A percentile compares a stretch with the other conserved stretches of the same genome.
Evolutionary conservation across 2,797 vertebrate species (phyloP).

Genomic region (Acanthurus tractus): DNA sequence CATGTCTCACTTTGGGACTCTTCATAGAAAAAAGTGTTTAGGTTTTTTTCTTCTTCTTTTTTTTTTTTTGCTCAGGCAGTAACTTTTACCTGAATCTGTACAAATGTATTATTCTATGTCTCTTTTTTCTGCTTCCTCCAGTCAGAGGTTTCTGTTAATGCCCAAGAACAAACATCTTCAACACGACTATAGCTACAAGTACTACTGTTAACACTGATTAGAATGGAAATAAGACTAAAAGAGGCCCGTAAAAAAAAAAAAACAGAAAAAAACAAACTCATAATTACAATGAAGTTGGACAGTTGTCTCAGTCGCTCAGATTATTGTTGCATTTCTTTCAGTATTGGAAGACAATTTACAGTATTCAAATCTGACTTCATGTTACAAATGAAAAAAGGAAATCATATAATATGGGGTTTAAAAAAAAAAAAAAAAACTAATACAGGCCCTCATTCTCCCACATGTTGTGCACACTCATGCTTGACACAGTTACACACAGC

Average conservation of each 20-base stretch:
- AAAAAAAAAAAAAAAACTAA: constrained; percentile 76
- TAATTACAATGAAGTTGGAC: constrained; percentile 73
- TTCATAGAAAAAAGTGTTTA: constrained; percentile 71
- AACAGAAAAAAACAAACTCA: constrained; percentile 70
- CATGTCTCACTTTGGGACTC: constrained; percentile 80
- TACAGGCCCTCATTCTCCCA: constrained; percentile 78
- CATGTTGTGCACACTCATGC: constrained; percentile 82
- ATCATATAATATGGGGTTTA: constrained; percentile 58
- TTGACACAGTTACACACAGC: constrained; percentile 78
- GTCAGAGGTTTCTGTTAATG: constrained; percentile 84
- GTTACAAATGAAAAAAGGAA: constrained; percentile 78
- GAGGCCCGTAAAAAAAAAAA: constrained; percentile 65
- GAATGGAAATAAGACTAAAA: constrained; percentile 85
- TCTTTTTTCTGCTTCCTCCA: constrained; percentile 71
- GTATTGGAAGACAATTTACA: constrained; percentile 89
- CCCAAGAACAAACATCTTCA: constrained; percentile 85
- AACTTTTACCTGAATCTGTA: constrained; percentile 80
- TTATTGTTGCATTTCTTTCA: constrained; percentile 81
- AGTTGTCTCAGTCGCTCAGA: constrained; percentile 73
- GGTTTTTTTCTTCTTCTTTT: constrained; percentile 60
- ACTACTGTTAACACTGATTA: constrained; percentile 85
- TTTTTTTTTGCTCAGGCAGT: constrained; percentile 77
- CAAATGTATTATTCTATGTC: constrained; percentile 79
- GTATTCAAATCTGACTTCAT: constrained; percentile 84
- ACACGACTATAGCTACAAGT: constrained; percentile 86